Evolutionary conservation across 2,113 vertebrate species (phyloP).

Genomic region (Sterna hirundo): DNA sequence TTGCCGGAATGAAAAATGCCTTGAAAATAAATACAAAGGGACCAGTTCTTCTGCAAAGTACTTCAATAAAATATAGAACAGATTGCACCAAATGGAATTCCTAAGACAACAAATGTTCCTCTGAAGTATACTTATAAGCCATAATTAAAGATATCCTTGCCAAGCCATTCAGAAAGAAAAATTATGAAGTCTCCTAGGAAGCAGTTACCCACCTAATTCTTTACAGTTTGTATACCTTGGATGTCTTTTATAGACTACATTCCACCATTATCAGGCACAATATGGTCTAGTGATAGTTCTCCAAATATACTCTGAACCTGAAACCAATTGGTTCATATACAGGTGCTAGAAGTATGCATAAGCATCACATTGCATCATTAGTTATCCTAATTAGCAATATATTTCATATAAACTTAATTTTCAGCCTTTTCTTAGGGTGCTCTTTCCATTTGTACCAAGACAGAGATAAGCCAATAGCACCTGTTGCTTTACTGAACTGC

Average conservation of each 20-base stretch:
- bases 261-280: background rate
- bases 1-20: background rate
- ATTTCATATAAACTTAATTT: background rate
- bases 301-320: background rate
- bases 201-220: background rate
- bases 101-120: constrained; percentile 33
- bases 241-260: background rate
- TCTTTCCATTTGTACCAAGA: background rate
- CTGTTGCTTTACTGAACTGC: background rate
- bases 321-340: background rate
- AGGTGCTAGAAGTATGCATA: background rate
- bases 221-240: background rate
- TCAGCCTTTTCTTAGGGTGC: background rate
- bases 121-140: background rate
- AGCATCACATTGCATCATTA: background rate
- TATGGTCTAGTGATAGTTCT: background rate
- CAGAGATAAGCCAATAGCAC: background rate
- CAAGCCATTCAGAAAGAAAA: background rate
- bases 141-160: background rate
- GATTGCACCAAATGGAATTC: constrained; percentile 37
- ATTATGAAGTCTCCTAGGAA: background rate
- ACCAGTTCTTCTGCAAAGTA: background rate
- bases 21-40: background rate
- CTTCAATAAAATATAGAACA: background rate
- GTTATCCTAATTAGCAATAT: background rate